phyloP scores from a whole-genome alignment of 2,888 invertebrate genomes.

The Crematogaster levior region DNA sequence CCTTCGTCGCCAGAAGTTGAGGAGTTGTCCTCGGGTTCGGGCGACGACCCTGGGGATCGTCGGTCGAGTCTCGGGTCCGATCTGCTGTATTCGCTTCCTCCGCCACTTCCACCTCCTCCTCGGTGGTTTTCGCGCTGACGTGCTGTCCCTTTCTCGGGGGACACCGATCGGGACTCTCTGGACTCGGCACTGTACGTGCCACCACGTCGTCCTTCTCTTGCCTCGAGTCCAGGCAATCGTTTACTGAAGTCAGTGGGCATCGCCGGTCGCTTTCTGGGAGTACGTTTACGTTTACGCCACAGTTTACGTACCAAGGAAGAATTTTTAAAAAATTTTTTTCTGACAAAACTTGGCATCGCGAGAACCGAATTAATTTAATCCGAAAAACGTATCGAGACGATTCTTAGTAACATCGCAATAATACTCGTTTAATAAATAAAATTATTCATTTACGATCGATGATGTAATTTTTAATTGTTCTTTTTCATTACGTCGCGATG shows the following conservation, averaged over 20 bases:
- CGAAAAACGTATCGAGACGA: neutral
- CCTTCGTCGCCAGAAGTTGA: conserved; percentile 85
- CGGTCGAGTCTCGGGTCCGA: conserved; percentile 66
- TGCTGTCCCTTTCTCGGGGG: conserved; percentile 64
- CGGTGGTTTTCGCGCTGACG: conserved; percentile 60
- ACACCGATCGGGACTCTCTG: conserved; percentile 68
- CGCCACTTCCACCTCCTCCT: conserved; percentile 32
- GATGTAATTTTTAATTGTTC: neutral
- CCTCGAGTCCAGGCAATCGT: conserved; percentile 78
- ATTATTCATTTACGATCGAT: neutral
- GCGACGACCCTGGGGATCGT: conserved; percentile 79
- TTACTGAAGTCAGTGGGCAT: conserved; percentile 82
- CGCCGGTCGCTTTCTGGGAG: conserved; percentile 81
- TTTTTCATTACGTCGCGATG: neutral
- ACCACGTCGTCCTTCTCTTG: conserved; percentile 74
- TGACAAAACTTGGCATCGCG: neutral
- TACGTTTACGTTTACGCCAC: conserved; percentile 68
- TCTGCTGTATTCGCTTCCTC: conserved; percentile 64
- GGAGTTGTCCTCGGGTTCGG: conserved; percentile 83
- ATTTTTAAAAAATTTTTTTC: neutral
- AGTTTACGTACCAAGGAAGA: neutral
- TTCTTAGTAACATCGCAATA: neutral
- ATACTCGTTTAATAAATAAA: conserved; percentile 11
- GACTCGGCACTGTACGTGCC: conserved; percentile 57
- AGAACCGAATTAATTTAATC: neutral